Percentiles rank a stretch among this genome's conserved stretches.
Conservation (phyloP, 2,888 invertebrate genomes). For the Ophioninae sp. region DNA sequence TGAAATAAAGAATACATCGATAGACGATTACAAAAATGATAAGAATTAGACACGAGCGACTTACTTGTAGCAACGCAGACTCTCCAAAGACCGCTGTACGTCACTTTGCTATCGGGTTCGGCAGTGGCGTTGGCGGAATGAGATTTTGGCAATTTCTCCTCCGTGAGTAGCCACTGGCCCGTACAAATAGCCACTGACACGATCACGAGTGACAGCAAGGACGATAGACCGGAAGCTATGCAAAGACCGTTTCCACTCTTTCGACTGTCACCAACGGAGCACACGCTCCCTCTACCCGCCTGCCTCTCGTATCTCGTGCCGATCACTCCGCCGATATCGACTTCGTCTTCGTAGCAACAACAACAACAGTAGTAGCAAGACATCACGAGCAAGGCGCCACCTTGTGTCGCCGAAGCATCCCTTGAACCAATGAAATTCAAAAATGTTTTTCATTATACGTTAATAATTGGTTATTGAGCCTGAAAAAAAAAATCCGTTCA, state of each 20-base stretch:
- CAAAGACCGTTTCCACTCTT: conserved; percentile 74
- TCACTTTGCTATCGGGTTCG: conserved; percentile 88
- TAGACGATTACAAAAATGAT: conserved; percentile 2
- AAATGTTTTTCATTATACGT: background rate
- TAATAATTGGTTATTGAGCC: background rate
- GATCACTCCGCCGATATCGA: conserved; percentile 58
- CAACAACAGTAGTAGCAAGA: conserved; percentile 76
- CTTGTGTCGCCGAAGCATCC: conserved; percentile 74
- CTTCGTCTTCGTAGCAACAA: conserved; percentile 68
- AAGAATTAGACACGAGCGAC: conserved; percentile 77
- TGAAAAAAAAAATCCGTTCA: too few species aligned
- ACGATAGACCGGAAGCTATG: conserved; percentile 82
- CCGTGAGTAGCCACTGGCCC: conserved; percentile 93
- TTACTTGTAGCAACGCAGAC: conserved; percentile 91
- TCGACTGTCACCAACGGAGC: conserved; percentile 63
- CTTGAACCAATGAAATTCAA: conserved; percentile 55
- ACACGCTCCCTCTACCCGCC: conserved; percentile 60
- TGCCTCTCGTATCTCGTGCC: conserved; percentile 56
- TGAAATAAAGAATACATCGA: background rate
- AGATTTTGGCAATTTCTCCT: conserved; percentile 91
- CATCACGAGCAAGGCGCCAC: conserved; percentile 73
- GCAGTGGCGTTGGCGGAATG: conserved; percentile 88
- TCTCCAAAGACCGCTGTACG: conserved; percentile 91
- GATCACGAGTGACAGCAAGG: conserved; percentile 87
- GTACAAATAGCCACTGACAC: conserved; percentile 89